phyloP scores from a whole-genome alignment of 2,888 invertebrate species.

The Timema podura region DNA sequence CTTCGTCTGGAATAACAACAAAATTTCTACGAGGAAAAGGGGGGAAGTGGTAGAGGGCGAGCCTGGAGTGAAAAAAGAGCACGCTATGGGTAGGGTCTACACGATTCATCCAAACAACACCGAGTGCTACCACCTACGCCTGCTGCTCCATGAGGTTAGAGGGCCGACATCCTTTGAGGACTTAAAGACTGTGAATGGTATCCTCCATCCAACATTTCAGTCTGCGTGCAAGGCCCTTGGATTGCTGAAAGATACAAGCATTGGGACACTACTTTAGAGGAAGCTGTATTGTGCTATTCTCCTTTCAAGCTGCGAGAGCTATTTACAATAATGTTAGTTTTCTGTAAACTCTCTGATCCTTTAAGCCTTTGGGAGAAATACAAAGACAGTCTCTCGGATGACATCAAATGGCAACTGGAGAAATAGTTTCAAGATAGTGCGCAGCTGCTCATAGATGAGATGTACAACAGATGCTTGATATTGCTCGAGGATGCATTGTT shows the following conservation, averaged over 20 bases:
- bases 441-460: too few species aligned
- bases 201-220: conserved; percentile 36
- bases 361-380: too few species aligned
- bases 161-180: conserved; percentile 38
- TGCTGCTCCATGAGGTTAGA: conserved; percentile 34
- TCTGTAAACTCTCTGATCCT: too few species aligned
- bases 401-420: too few species aligned
- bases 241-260: conserved; percentile 40
- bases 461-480: too few species aligned
- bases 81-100: too few species aligned
- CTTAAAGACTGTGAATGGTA: conserved; percentile 39
- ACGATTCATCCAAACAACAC: too few species aligned
- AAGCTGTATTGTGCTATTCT: conserved; percentile 33
- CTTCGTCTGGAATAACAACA: conserved; percentile 29
- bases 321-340: too few species aligned
- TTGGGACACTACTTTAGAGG: conserved; percentile 38
- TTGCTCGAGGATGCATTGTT: too few species aligned
- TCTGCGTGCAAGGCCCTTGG: conserved; percentile 37
- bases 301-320: conserved; percentile 19
- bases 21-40: conserved; percentile 15
- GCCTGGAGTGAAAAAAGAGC: conserved; percentile 31
- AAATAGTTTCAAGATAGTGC: too few species aligned
- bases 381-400: too few species aligned
- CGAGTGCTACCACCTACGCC: conserved; percentile 36
- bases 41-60: conserved; percentile 21